Percentiles rank a stretch among this genome's conserved stretches.
These are phyloP conservation scores for Florisuga fusca DNA, from an alignment of 2,797 vertebrate genomes.

Conservation along the genomic window DNA sequence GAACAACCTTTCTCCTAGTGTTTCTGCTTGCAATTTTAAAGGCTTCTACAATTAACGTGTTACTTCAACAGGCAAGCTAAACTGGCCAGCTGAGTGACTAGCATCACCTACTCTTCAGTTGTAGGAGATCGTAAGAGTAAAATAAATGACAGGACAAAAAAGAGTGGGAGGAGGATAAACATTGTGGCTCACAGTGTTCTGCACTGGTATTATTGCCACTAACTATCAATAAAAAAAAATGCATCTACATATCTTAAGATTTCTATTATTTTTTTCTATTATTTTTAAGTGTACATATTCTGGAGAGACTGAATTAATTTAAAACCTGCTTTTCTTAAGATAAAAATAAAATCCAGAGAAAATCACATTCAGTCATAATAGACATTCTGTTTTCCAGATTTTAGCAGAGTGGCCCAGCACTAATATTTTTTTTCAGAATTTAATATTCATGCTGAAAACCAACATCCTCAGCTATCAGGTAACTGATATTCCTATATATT, in stretches of 20 bases:
- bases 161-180: rapidly evolving
- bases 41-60: not conserved
- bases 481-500: not conserved
- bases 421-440: not conserved
- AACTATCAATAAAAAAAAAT: not conserved
- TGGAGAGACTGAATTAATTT: not conserved
- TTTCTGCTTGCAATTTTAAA: not conserved
- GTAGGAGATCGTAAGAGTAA: not conserved
- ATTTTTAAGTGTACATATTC: not conserved
- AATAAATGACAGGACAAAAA: not conserved
- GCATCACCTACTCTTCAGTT: not conserved
- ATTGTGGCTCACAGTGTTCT: rapidly evolving
- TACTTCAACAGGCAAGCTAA: not conserved
- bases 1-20: not conserved
- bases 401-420: not conserved
- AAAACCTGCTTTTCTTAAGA: not conserved
- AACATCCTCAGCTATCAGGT: not conserved
- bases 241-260: not conserved
- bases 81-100: not conserved
- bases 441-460: not conserved
- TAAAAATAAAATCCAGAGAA: not conserved
- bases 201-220: not conserved
- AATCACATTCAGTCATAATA: not conserved
- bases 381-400: not conserved
- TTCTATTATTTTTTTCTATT: not conserved